Conservation (phyloP, 2,113 vertebrate species). For the Urocolius indicus region DNA sequence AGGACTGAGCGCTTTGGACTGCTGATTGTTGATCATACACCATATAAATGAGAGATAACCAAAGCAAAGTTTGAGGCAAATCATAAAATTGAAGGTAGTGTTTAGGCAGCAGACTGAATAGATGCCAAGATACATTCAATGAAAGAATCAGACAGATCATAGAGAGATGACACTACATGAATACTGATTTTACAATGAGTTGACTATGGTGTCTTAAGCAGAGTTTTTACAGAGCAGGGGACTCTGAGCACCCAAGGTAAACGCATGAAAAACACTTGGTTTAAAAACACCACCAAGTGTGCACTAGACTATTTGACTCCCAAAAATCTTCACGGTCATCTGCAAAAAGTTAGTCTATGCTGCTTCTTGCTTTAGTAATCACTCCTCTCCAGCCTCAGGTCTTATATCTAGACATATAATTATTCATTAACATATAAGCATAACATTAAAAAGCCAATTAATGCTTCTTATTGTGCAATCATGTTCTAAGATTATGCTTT, state of each 20-base stretch:
- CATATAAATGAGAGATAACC: neutral
- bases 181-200: fast-evolving
- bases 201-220: neutral
- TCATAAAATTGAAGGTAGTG: neutral
- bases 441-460: neutral
- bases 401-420: neutral
- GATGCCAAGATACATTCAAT: fast-evolving
- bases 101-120: neutral
- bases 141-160: neutral
- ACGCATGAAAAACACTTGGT: neutral
- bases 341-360: fast-evolving
- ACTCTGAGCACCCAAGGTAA: neutral
- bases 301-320: neutral
- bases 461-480: neutral
- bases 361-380: neutral
- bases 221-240: no score
- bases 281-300: neutral
- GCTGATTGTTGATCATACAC: neutral
- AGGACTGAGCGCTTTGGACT: neutral
- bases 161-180: neutral
- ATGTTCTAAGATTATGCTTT: neutral
- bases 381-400: neutral
- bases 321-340: neutral
- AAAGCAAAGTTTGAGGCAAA: neutral
- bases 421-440: neutral